Percentiles rank a stretch among this genome's conserved stretches.
Evolutionary conservation across 2,888 invertebrate species (phyloP).

Genomic region (Brachylomia viminalis): DNA sequence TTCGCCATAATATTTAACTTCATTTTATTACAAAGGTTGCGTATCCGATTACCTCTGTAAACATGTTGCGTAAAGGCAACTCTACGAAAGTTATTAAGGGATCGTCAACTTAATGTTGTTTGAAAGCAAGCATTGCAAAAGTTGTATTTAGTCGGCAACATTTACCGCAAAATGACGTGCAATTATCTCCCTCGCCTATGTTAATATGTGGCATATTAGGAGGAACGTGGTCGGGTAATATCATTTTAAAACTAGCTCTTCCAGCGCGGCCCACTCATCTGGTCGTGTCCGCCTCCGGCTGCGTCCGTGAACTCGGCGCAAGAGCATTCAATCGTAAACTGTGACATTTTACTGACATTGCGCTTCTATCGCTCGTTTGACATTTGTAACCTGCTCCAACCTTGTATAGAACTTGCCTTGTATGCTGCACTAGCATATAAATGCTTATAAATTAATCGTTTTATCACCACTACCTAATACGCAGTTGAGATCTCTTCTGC

Average conservation of each 20-base stretch:
- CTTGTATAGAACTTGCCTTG: slow-evolving; percentile 76
- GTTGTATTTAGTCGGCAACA: slow-evolving; percentile 46
- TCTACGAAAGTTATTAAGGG: slow-evolving; percentile 32
- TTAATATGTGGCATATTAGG: slow-evolving; percentile 63
- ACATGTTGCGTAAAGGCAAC: slow-evolving; percentile 23
- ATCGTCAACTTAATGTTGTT: slow-evolving; percentile 48
- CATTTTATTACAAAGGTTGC: slow-evolving; percentile 27
- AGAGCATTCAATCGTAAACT: slow-evolving; percentile 83
- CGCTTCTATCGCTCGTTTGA: slow-evolving; percentile 78
- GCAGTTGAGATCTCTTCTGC: slow-evolving; percentile 36
- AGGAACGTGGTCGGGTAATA: slow-evolving; percentile 61
- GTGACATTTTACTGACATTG: slow-evolving; percentile 87
- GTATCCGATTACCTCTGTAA: slow-evolving; percentile 45
- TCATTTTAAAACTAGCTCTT: slow-evolving; percentile 66
- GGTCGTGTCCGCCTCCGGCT: slow-evolving; percentile 59
- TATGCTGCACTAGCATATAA: slow-evolving; percentile 71
- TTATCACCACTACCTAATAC: slow-evolving; percentile 66
- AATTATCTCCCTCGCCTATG: slow-evolving; percentile 57
- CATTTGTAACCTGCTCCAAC: slow-evolving; percentile 80
- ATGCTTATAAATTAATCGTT: slow-evolving; percentile 75
- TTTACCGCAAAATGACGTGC: slow-evolving; percentile 53
- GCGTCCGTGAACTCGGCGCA: slow-evolving; percentile 82
- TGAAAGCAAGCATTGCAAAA: slow-evolving; percentile 34
- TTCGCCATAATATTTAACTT: slow-evolving; percentile 18
- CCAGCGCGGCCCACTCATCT: slow-evolving; percentile 61